Evolutionary conservation across 2,113 vertebrate genomes (phyloP).

Genomic region (Columba janthina): DNA sequence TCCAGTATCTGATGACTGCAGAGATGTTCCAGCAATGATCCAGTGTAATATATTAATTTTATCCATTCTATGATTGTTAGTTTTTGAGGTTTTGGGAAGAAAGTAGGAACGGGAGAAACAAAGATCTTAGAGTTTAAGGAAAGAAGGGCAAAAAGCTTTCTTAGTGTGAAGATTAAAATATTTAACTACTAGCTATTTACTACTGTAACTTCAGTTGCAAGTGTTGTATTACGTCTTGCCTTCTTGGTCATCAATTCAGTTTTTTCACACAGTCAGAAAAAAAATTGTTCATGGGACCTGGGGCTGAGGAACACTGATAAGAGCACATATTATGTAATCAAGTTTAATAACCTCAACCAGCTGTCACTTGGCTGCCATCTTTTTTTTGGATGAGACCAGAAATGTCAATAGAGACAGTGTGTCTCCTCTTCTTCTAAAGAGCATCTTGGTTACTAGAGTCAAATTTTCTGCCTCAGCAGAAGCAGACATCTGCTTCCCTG

Average conservation of each 20-base stretch:
- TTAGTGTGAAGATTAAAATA: not conserved
- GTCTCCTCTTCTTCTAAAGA: not conserved
- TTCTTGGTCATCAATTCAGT: not conserved
- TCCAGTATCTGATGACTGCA: not conserved
- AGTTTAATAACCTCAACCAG: not conserved
- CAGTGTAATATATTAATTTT: not conserved
- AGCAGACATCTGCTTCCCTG: not conserved
- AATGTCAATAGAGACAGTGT: not conserved
- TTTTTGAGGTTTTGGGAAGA: not conserved
- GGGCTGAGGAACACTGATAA: not conserved
- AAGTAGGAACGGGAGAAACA: not conserved
- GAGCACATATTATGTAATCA: not conserved
- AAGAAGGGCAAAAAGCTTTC: not conserved
- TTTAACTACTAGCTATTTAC: not conserved
- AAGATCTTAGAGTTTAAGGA: not conserved
- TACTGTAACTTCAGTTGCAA: not conserved
- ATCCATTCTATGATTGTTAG: not conserved
- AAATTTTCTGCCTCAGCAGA: not conserved
- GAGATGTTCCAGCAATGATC: not conserved
- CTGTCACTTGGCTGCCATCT: rapidly evolving
- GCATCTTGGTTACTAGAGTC: not conserved
- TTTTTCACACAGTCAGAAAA: not conserved
- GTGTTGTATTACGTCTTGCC: not conserved
- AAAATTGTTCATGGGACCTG: not conserved
- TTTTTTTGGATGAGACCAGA: not conserved